phyloP scores from a whole-genome alignment of 2,113 vertebrate species.

The Cyanoderma ruficeps region DNA sequence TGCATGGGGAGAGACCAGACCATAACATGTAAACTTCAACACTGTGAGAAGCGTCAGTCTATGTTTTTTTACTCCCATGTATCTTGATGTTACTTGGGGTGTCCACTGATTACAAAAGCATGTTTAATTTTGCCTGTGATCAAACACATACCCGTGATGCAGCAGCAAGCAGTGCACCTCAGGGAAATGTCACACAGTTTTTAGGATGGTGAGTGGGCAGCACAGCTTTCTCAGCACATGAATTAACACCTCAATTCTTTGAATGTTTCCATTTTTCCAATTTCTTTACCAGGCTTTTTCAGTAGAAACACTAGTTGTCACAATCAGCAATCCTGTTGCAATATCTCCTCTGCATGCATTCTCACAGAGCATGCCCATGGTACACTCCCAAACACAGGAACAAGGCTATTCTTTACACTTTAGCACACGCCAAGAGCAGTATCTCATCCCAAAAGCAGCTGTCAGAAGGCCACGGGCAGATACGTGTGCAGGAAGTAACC shows the following conservation, averaged over 20 bases:
- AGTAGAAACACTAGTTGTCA: not conserved
- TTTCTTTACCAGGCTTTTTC: not conserved
- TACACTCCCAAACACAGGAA: not conserved
- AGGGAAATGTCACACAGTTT: not conserved
- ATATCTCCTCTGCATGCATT: not conserved
- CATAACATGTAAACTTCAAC: not conserved
- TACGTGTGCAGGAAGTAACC: fast-evolving
- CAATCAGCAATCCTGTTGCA: not conserved
- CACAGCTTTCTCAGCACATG: not conserved
- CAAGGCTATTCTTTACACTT: not conserved
- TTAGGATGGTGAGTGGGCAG: not conserved
- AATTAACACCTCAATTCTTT: not conserved
- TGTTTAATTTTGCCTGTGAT: not conserved
- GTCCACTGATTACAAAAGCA: not conserved
- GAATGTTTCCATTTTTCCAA: not conserved
- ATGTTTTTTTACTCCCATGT: not conserved
- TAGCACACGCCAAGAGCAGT: not conserved
- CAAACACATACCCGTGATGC: not conserved
- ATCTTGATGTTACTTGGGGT: not conserved
- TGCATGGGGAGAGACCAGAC: not conserved
- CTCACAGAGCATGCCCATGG: not conserved
- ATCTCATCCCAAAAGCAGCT: not conserved
- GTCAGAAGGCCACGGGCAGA: not conserved
- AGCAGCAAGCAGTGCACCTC: not conserved
- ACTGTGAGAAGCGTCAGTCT: not conserved